A percentile compares a stretch with the other conserved stretches of the same genome.
Conservation (phyloP, 2,888 invertebrate genomes). For the Drosophila pseudotalamancana region DNA sequence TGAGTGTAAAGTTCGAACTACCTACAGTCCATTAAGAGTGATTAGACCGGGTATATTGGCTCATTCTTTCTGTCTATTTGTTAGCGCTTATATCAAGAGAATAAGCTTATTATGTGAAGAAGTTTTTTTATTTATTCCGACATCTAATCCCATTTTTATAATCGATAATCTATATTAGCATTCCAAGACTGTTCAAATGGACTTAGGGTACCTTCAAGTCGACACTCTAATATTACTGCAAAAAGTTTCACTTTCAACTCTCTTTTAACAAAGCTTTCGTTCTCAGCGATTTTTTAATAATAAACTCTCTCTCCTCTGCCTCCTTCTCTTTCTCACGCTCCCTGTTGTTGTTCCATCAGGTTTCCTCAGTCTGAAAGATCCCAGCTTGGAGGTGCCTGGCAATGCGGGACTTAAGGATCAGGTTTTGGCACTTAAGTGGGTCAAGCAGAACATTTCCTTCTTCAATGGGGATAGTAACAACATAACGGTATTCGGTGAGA, state of each 20-base stretch:
- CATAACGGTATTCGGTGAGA: conserved; percentile 85
- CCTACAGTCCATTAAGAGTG: background rate
- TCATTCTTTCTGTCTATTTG: too few relatives aligned
- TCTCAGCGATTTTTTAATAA: background rate
- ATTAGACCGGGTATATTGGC: too few relatives aligned
- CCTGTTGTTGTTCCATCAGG: conserved; percentile 70
- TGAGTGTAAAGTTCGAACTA: background rate
- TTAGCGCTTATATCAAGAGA: too few relatives aligned
- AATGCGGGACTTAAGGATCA: conserved; percentile 86
- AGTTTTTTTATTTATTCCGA: too few relatives aligned
- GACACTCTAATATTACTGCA: too few relatives aligned
- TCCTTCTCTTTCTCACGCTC: background rate
- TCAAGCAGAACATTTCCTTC: conserved; percentile 84
- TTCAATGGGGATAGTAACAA: conserved; percentile 85
- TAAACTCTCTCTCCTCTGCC: background rate
- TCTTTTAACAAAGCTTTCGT: background rate
- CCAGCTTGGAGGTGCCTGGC: conserved; percentile 85
- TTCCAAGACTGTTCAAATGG: too few relatives aligned
- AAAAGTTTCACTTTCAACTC: too few relatives aligned
- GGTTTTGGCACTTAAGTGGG: conserved; percentile 85
- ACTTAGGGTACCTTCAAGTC: too few relatives aligned
- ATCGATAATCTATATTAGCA: too few relatives aligned
- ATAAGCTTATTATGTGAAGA: too few relatives aligned
- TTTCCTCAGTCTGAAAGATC: conserved; percentile 85
- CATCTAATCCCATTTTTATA: too few relatives aligned